A percentile compares a stretch with the other conserved stretches of the same genome.
These are phyloP conservation scores for Xerus rutilus DNA, from an alignment of 2,797 vertebrate genomes.

Conservation along the genomic window DNA sequence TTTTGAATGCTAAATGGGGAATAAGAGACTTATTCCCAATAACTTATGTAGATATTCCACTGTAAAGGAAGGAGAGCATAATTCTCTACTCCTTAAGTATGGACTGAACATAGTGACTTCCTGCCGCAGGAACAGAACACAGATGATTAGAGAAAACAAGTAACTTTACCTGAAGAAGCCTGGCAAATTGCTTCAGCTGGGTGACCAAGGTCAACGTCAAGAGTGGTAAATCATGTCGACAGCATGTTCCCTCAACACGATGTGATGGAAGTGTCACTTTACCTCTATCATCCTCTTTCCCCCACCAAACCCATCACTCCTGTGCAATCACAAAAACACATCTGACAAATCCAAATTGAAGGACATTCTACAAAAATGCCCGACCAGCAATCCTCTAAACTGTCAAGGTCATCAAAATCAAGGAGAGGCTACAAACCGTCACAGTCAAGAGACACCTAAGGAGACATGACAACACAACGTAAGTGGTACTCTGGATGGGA, in stretches of 20 bases:
- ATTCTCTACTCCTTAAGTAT: neutral
- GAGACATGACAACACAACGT: neutral
- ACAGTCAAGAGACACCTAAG: neutral
- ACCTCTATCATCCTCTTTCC: neutral
- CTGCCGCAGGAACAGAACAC: neutral
- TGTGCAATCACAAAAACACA: conserved; percentile 20
- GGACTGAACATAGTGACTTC: neutral
- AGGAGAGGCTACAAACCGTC: neutral
- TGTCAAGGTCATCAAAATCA: neutral
- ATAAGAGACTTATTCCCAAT: neutral
- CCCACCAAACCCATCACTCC: neutral
- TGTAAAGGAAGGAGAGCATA: neutral
- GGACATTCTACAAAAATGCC: neutral
- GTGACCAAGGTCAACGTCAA: neutral
- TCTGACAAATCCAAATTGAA: neutral
- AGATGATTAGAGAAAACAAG: neutral
- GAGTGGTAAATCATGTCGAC: neutral
- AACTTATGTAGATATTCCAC: neutral
- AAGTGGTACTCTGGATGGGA: neutral
- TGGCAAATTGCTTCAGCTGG: neutral
- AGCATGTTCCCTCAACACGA: neutral
- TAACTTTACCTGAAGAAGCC: neutral
- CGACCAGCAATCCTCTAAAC: neutral
- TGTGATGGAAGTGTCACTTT: neutral
- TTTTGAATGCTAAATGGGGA: neutral